phyloP scores from a whole-genome alignment of 2,113 vertebrate species.

The Noctilio leporinus region DNA sequence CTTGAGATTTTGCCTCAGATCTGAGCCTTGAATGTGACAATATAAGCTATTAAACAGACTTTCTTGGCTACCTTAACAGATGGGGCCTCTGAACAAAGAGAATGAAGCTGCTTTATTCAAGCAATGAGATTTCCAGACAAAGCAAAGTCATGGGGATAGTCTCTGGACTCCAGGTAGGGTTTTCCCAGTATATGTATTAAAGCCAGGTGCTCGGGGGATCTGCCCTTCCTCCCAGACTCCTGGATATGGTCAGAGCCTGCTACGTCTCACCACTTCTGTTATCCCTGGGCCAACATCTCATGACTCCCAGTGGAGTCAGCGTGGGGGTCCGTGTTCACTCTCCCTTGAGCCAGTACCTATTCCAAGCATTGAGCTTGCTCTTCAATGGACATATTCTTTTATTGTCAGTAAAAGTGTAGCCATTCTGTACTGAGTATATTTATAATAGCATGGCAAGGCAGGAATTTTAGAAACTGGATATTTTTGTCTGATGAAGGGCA shows the following conservation, averaged over 20 bases:
- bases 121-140: conserved; percentile 9
- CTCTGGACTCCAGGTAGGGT: not conserved
- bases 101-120: not conserved
- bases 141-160: not conserved
- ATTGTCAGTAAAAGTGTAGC: not conserved
- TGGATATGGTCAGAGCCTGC: not conserved
- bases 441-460: not conserved
- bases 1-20: not conserved
- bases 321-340: not conserved
- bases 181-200: not conserved
- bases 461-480: not conserved
- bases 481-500: not conserved
- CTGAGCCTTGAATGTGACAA: not conserved
- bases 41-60: not conserved
- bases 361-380: not conserved
- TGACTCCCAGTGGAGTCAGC: not conserved
- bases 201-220: not conserved
- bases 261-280: not conserved
- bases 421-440: not conserved
- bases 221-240: not conserved
- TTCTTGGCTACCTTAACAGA: not conserved
- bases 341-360: not conserved
- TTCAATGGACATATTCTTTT: not conserved
- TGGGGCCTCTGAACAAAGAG: not conserved
- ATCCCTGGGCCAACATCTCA: not conserved